Evolutionary conservation across 2,797 vertebrate genomes (phyloP).

Genomic region (Meda fulgida): DNA sequence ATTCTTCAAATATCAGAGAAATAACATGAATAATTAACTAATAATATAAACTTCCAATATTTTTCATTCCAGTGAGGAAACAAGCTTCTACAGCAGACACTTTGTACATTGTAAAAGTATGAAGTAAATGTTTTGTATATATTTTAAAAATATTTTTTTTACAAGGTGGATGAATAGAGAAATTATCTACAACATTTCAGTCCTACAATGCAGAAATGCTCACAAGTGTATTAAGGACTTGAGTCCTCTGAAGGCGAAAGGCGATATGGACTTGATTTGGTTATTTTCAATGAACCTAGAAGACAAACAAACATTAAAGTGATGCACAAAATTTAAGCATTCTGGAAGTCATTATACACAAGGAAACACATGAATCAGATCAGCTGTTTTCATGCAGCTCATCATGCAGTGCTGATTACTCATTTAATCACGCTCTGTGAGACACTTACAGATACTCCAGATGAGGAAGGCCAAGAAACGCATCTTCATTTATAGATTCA

Average conservation of each 20-base stretch:
- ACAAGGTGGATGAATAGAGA: not conserved
- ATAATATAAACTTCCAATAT: too few relatives aligned
- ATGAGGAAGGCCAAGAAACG: slow-evolving; percentile 95
- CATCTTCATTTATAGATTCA: slow-evolving; percentile 92
- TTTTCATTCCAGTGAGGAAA: not conserved
- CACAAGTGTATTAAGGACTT: slow-evolving; percentile 96
- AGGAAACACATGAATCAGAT: not conserved
- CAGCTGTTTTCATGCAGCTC: not conserved
- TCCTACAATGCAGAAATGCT: slow-evolving; percentile 73
- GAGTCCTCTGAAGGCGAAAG: slow-evolving; percentile 92
- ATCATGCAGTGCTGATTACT: slow-evolving; percentile 40
- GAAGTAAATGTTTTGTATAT: not conserved
- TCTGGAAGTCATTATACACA: not conserved
- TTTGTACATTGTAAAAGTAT: not conserved
- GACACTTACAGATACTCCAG: slow-evolving; percentile 97
- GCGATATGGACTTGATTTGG: slow-evolving; percentile 94
- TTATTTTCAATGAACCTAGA: slow-evolving; percentile 98
- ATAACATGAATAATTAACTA: not conserved
- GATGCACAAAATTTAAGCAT: not conserved
- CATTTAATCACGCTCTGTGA: not conserved
- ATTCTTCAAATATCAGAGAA: not conserved
- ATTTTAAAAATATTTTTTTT: not conserved
- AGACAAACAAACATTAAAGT: slow-evolving; percentile 45
- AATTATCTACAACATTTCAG: not conserved
- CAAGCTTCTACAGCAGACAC: not conserved